A percentile compares a stretch with the other conserved stretches of the same genome.
phyloP scores from a whole-genome alignment of 2,797 vertebrate genomes.

The Acomys russatus region DNA sequence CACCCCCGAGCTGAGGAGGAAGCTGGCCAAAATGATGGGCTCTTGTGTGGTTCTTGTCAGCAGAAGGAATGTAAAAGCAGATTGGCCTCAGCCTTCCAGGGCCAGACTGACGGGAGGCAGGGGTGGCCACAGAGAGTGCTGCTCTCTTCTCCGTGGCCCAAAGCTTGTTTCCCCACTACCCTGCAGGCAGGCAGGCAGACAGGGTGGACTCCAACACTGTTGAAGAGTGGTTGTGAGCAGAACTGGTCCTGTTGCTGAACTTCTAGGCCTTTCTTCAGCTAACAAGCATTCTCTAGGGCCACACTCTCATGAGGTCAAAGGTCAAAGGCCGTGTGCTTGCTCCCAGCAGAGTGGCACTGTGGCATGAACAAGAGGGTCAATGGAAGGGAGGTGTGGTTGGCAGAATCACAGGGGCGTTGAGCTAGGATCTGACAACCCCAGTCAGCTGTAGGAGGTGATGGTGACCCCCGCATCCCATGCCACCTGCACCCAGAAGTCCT shows the following conservation, averaged over 20 bases:
- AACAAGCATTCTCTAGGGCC: background rate
- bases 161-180: background rate
- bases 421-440: background rate
- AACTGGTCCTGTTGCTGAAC: background rate
- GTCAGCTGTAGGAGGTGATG: accelerated
- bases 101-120: background rate
- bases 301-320: background rate
- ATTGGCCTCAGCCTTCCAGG: accelerated
- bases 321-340: background rate
- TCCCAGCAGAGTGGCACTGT: background rate
- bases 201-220: accelerated
- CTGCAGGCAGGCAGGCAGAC: too few species aligned
- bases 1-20: background rate
- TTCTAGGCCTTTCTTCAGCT: background rate
- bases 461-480: accelerated
- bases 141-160: accelerated
- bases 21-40: too few species aligned
- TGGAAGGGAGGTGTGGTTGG: background rate
- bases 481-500: background rate
- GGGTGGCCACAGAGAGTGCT: background rate
- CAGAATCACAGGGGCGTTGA: background rate
- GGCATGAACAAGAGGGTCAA: background rate
- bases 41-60: background rate
- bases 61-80: background rate
- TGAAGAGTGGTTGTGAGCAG: background rate